Evolutionary conservation across 2,113 vertebrate genomes (phyloP), one percentile per base, ranked within the genome.

Genomic region (Ochotona curzoniae): DNA sequence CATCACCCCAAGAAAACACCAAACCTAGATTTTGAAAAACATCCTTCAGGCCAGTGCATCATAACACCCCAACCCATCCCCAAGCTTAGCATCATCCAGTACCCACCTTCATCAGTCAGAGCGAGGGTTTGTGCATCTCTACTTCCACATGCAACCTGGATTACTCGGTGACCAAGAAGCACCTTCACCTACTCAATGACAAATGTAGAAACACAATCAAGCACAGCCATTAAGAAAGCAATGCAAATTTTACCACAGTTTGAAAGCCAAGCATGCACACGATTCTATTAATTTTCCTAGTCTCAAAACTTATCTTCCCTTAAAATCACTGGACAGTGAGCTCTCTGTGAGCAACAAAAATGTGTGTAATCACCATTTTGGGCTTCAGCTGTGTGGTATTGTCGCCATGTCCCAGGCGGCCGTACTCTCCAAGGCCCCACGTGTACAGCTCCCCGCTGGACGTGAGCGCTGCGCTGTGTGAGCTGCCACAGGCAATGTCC

Each of bases 1-100:
- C 99, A 66, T 99, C 99, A 26, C 99, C 99, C 99, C 99, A 99
- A 73, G 99, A 99, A 97, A 99, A 99, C 90, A 99, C 99, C 98
- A 99, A 96, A 18, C 99, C 99, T 99, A 92, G 60, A 57, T 70
- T 94, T 44, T 32, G 96, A 95, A 14, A 94, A 83, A 95, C 60
- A 28, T 3, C 87, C n/a, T 87, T 98, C 17, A 96, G 83, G 83
- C 7, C 73, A 87, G 1, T 18, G 71, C 4, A 25, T 81, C 57
- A 47, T 4, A 18, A 54, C 17, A 80, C 2, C 74, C 1, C 17
- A 6, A 15, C 0, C 1, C 0, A 1, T 26, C 38, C 74, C n/a
- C 71, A 86, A 61, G 14, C 0, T 78, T 28, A 38, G 64, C 28
- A 15, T 28, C 28, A 28, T 4, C 76, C 8, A 38, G 2, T 0